Evolutionary conservation across 1,140 invertebrate genomes (phyloP), one percentile per base, ranked within the genome.

Genomic region (Diorhabda carinulata): DNA sequence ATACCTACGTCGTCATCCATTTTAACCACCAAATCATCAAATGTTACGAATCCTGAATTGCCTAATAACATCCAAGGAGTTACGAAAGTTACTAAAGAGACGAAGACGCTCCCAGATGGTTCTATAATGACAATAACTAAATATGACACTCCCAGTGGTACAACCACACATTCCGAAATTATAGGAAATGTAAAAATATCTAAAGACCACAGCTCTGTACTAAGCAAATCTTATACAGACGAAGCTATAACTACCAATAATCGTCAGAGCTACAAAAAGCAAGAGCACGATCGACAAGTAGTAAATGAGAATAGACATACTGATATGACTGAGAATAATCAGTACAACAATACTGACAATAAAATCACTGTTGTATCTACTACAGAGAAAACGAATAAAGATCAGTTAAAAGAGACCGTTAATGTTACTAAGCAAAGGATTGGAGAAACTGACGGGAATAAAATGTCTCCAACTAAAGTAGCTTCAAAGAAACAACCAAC

Each of bases 101-200:
- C 87, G 2, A 85, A 87, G 72, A 83, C 84, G 43, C 77, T 89
- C 8, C 85, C 86, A 8, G 87, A 89, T 75, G 88, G 88, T 40
- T 87, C 86, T 25, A 83, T 83, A 67, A 84, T 88, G 3, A 89
- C 87, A 41, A 88, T 87, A 70, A 88, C 86, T 52, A 83, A 84
- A 61, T 85, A 87, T 56, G 87, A 89, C 71, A 87, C 86, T 41
- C 85, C 83, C 45, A 83, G 81, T 10, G 68, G 72, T 43, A 74
- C 59, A 3, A 40, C 47, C n/a, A 52, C 47, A 52, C 47, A 52
- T 52, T 8, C 47, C 2, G 47, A 52, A 52, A n/a, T 52, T 52
- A 52, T 4, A 52, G 47, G 47, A 52, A 52, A 2, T 52, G 47
- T 6, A n/a, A 52, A 52, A 52, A 52, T 52, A 8, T 52, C 47